These are phyloP conservation scores for Fringilla coelebs DNA, from an alignment of 2,797 vertebrate species.

Conservation along the genomic window DNA sequence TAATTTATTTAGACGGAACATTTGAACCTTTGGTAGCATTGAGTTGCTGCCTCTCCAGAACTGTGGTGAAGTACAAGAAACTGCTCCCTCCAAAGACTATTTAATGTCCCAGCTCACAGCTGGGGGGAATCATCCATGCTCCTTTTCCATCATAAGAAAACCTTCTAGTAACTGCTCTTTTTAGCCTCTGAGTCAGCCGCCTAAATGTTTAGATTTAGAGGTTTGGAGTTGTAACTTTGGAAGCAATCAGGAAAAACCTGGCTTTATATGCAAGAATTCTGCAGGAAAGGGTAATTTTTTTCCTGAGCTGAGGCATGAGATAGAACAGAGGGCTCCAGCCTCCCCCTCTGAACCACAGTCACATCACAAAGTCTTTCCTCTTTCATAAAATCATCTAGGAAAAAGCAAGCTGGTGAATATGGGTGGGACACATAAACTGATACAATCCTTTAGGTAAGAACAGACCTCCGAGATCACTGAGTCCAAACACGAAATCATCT, in stretches of 20 bases:
- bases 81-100: background rate
- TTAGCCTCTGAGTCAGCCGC: background rate
- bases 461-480: background rate
- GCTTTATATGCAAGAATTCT: accelerated
- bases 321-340: background rate
- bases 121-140: background rate
- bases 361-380: background rate
- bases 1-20: background rate
- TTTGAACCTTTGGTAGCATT: background rate
- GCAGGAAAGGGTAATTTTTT: background rate
- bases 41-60: background rate
- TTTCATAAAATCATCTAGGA: background rate
- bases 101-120: background rate
- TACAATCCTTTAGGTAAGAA: background rate
- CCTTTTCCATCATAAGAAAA: background rate
- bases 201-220: background rate
- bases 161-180: background rate
- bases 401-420: background rate
- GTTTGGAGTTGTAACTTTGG: background rate
- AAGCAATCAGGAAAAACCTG: background rate
- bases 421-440: background rate
- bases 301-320: background rate
- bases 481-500: background rate
- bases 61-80: background rate
- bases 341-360: background rate